Conservation (phyloP, 2,797 vertebrate genomes). For the Pipistrellus nathusii region DNA sequence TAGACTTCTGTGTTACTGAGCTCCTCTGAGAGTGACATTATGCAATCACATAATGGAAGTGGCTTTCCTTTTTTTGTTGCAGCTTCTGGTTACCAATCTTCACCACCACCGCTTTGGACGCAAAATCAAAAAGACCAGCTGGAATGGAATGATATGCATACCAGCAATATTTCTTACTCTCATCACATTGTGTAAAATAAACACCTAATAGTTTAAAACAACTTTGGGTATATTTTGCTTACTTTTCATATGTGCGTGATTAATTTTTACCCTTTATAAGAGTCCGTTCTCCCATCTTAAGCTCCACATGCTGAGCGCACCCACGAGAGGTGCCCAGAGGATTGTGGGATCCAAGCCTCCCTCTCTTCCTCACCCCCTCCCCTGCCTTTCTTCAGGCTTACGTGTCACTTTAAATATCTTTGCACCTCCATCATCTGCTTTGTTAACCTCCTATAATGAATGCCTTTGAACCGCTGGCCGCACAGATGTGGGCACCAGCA, state of each 20-base stretch:
- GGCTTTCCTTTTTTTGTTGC: not conserved
- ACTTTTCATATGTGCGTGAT: not conserved
- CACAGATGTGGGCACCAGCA: not conserved
- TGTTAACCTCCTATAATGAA: not conserved
- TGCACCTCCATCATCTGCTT: not conserved
- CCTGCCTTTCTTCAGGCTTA: accelerated
- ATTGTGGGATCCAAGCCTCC: accelerated
- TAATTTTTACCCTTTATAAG: not conserved
- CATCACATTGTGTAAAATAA: not conserved
- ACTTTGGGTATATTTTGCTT: not conserved
- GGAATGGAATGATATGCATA: not conserved
- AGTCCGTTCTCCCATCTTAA: not conserved
- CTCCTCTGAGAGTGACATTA: conserved; percentile 25
- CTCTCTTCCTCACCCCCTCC: accelerated
- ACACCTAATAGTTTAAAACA: conserved; percentile 16
- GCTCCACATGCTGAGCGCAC: accelerated
- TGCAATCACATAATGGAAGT: conserved; percentile 12
- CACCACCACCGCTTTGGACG: not conserved
- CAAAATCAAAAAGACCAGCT: not conserved
- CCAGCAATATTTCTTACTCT: not conserved
- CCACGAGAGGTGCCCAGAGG: accelerated
- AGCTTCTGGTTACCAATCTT: not conserved
- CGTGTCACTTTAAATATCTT: not conserved
- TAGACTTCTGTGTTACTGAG: not conserved
- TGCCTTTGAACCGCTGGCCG: not conserved